phyloP scores from a whole-genome alignment of 2,797 vertebrate genomes.

The Oceanodroma leucorhoa region DNA sequence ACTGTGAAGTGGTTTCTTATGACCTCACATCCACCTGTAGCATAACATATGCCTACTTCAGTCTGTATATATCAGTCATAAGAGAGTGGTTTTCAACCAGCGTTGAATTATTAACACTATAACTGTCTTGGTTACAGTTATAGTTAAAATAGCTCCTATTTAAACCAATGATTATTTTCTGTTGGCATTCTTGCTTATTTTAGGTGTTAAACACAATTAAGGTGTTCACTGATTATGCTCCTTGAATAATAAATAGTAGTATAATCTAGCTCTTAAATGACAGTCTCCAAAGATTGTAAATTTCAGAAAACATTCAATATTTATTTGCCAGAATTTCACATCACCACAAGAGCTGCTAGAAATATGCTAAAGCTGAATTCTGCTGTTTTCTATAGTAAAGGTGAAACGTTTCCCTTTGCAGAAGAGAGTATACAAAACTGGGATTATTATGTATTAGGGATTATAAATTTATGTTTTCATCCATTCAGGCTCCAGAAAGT shows the following conservation, averaged over 20 bases:
- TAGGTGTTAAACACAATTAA: neutral
- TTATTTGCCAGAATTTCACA: neutral
- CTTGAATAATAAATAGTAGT: neutral
- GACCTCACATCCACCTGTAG: slow-evolving; percentile 69
- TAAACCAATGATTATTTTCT: neutral
- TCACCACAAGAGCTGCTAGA: neutral
- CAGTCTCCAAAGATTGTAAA: neutral
- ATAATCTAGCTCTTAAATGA: neutral
- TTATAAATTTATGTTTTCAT: neutral
- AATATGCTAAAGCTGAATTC: neutral
- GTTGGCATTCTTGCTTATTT: neutral
- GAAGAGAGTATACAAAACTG: neutral
- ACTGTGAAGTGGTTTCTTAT: slow-evolving; percentile 63
- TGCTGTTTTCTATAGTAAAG: neutral
- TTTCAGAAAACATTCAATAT: neutral
- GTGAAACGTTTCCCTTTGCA: neutral
- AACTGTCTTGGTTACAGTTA: slow-evolving; percentile 19
- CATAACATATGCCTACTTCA: slow-evolving; percentile 58
- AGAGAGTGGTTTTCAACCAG: slow-evolving; percentile 24
- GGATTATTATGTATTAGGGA: neutral
- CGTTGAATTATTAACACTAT: slow-evolving; percentile 55
- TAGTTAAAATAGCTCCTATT: neutral
- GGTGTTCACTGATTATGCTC: neutral
- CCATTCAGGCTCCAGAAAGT: neutral
- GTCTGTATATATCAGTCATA: slow-evolving; percentile 60